These are phyloP conservation scores for Mycogona germanica DNA, from an alignment of 2,888 invertebrate genomes.

Conservation along the genomic window DNA sequence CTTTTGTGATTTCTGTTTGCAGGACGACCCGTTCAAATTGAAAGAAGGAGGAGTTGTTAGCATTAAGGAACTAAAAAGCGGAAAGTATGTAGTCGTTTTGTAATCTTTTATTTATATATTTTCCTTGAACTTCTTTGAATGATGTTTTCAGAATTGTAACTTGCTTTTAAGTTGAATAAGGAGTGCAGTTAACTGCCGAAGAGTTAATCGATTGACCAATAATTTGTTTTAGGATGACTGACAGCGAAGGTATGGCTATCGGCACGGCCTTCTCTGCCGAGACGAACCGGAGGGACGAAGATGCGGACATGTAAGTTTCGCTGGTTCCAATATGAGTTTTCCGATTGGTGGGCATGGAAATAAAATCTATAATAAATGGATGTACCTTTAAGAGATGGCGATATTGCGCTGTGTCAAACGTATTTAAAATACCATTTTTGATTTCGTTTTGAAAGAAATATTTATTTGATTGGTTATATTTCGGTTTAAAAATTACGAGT, in stretches of 20 bases:
- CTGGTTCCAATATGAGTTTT: slow-evolving; percentile 27
- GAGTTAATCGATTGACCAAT: slow-evolving; percentile 11
- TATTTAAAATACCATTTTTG: slow-evolving; percentile 1
- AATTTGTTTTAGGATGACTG: slow-evolving; percentile 45
- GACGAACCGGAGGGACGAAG: slow-evolving; percentile 95
- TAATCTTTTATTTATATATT: not conserved
- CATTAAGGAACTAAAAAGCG: slow-evolving; percentile 55
- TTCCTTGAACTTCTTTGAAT: no score
- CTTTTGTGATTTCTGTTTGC: slow-evolving; percentile 23
- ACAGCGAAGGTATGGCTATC: slow-evolving; percentile 60
- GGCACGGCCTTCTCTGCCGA: slow-evolving; percentile 97
- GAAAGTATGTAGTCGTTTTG: slow-evolving; percentile 46
- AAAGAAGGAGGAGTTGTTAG: slow-evolving; percentile 81
- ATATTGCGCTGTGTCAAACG: no score
- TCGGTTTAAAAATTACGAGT: no score
- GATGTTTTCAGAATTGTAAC: not conserved
- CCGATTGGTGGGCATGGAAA: no score
- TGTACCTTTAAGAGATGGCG: no score
- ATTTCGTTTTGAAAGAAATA: not conserved
- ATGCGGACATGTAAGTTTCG: slow-evolving; percentile 93
- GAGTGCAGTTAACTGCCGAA: not conserved
- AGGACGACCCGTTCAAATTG: slow-evolving; percentile 60
- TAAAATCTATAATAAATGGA: not conserved
- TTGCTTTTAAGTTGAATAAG: not conserved
- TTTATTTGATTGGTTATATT: no score